Conservation (phyloP, 2,888 invertebrate genomes). For the Volucella bombylans region DNA sequence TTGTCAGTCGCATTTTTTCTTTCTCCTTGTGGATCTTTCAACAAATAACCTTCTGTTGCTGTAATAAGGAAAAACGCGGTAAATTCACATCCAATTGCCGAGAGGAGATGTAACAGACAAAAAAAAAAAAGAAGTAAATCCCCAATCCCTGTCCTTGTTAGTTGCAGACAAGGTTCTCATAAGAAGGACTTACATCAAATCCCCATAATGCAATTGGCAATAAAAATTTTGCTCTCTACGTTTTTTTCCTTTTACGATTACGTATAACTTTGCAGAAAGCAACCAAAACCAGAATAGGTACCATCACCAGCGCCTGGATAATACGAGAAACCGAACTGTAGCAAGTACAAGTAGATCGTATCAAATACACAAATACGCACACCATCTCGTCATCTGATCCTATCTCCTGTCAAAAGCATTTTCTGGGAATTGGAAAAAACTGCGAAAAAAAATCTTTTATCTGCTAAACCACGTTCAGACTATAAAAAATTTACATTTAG, state of each 20-base stretch:
- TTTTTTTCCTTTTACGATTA: constrained; percentile 51
- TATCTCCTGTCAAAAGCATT: constrained; percentile 39
- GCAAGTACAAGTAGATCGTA: not conserved
- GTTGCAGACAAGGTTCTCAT: constrained; percentile 20
- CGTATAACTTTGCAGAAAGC: constrained; percentile 42
- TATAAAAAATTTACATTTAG: constrained; percentile 70
- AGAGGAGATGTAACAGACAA: constrained; percentile 17
- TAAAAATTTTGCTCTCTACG: constrained; percentile 41
- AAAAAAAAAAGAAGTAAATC: constrained; percentile 19
- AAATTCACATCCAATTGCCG: not conserved
- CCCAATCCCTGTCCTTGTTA: constrained; percentile 34
- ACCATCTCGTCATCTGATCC: constrained; percentile 22
- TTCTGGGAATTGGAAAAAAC: constrained; percentile 14
- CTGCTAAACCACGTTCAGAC: constrained; percentile 66
- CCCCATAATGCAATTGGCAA: constrained; percentile 67
- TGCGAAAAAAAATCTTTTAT: constrained; percentile 47
- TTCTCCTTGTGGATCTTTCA: too few species aligned
- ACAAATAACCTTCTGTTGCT: too few species aligned
- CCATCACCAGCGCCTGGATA: not conserved
- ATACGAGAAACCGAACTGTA: too few species aligned
- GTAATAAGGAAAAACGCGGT: too few species aligned
- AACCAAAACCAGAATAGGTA: not conserved
- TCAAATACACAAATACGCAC: constrained; percentile 9
- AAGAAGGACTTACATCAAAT: constrained; percentile 53
- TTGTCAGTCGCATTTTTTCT: not conserved